A percentile compares a stretch with the other conserved stretches of the same genome.
phyloP scores from a whole-genome alignment of 1,140 invertebrate genomes.

The Luehdorfia chinensis region DNA sequence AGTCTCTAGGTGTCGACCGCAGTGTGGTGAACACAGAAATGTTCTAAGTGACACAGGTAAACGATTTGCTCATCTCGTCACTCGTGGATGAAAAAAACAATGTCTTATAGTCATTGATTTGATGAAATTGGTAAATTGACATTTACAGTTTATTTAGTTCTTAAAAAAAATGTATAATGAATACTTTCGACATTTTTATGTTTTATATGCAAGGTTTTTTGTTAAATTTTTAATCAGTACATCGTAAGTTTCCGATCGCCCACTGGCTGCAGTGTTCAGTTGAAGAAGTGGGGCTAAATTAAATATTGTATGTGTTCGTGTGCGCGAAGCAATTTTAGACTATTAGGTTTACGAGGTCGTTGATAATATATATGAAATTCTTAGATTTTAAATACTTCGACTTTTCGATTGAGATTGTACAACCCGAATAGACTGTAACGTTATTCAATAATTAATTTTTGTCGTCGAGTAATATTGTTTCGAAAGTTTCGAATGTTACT shows the following conservation, averaged over 20 bases:
- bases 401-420: constrained; percentile 69
- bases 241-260: not conserved
- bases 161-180: no score
- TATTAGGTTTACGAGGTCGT: constrained; percentile 37
- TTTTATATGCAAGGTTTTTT: no score
- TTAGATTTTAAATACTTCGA: constrained; percentile 58
- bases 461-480: constrained; percentile 43
- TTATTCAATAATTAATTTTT: constrained; percentile 37
- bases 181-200: no score
- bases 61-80: no score
- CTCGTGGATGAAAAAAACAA: no score
- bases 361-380: constrained; percentile 39
- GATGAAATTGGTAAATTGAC: no score
- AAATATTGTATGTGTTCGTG: constrained; percentile 28
- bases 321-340: constrained; percentile 52
- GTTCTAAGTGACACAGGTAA: no score
- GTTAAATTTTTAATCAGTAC: no score
- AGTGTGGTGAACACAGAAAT: no score
- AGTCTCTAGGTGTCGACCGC: no score
- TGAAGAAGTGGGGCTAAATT: constrained; percentile 23
- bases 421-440: constrained; percentile 72
- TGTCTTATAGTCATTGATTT: no score
- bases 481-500: constrained; percentile 61
- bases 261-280: constrained; percentile 50
- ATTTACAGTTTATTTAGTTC: no score